Base-by-base conservation (phyloP, 2,888 invertebrate genomes). In the Petrophora chlorosata region DNA sequence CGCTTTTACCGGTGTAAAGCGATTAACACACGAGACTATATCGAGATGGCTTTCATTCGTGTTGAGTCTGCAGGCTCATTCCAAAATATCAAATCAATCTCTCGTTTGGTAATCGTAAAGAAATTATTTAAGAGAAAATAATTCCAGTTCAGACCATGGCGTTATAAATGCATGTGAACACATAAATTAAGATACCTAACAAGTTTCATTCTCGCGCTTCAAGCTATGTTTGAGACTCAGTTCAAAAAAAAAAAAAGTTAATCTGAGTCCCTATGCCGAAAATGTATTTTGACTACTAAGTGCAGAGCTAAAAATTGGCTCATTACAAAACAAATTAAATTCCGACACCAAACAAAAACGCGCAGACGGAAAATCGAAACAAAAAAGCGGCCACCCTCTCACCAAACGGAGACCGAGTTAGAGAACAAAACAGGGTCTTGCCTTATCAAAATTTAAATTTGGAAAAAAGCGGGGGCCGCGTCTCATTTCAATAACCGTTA, bases 401-500 rank as follows among this genome's bases (percentile, higher is more conserved):
- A 71, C 78, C 79, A 74, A 80, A 80, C 79, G 74, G 68, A 75
- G 79, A 72, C 77, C 67, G 78, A 84, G 79, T 85, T 86, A 84
- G 80, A 76, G 78, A 81, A 81, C 75, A 83, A 86, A 89, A 89
- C 88, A 82, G 82, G 81, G 79, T 76, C 79, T 85, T 76, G 88
- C 89, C 89, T 89, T 90, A 90, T 89, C 89, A 90, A 89, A 89
- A 90, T 89, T 90, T 90, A 90, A 89, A 90, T 90, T 89, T 82
- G 81, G 82, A 82, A 89, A 89, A 89, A 87, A 87, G 85, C 86
- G 81, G 79, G 82, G 81, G 79, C 81, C 78, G 74, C 76, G 78
- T 79, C 87, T 89, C 89, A 89, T 90, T 90, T 90, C 90, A 90
- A 90, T 90, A 90, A 90, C 90, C 90, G 90, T 90, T 90, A 90